Conservation (phyloP, 2,113 vertebrate genomes). For the Odontesthes bonariensis region DNA sequence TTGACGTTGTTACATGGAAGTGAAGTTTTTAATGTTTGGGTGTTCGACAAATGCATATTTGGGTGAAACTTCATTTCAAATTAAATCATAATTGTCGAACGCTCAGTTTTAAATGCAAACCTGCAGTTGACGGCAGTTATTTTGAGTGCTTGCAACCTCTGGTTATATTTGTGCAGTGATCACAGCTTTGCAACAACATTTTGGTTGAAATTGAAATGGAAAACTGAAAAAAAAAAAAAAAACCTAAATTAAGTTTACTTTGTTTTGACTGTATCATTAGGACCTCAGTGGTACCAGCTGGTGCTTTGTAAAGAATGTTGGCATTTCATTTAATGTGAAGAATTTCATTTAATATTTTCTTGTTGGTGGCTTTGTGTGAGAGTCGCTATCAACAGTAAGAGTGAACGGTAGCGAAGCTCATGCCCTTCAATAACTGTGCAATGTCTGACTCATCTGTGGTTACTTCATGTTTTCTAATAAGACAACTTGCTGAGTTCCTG, state of each 20-base stretch:
- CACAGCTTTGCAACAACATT: slow-evolving; percentile 15
- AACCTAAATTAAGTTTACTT: slow-evolving; percentile 50
- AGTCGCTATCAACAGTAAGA: slow-evolving; percentile 80
- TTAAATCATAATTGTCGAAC: slow-evolving; percentile 51
- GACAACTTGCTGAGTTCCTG: slow-evolving; percentile 89
- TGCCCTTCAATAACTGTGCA: slow-evolving; percentile 85
- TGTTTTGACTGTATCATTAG: slow-evolving; percentile 87
- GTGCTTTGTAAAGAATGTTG: slow-evolving; percentile 83
- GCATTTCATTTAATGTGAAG: slow-evolving; percentile 71
- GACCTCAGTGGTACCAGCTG: slow-evolving; percentile 78
- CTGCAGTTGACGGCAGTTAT: slow-evolving; percentile 3
- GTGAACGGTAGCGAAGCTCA: slow-evolving; percentile 72
- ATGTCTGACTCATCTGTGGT: slow-evolving; percentile 85
- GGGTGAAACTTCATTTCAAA: slow-evolving; percentile 38
- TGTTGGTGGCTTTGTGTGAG: slow-evolving; percentile 76
- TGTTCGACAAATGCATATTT: slow-evolving; percentile 27
- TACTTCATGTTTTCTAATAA: slow-evolving; percentile 89
- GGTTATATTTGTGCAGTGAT: slow-evolving; percentile 19
- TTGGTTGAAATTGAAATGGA: not conserved
- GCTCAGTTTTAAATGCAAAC: slow-evolving; percentile 29
- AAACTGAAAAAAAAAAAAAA: slow-evolving; percentile 2
- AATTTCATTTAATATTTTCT: slow-evolving; percentile 44
- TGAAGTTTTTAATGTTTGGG: slow-evolving; percentile 8
- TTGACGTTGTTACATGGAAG: slow-evolving; percentile 27
- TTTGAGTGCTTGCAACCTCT: not conserved